Base-by-base conservation (phyloP, 1,140 invertebrate species). In the Tetramorium alpestre region DNA sequence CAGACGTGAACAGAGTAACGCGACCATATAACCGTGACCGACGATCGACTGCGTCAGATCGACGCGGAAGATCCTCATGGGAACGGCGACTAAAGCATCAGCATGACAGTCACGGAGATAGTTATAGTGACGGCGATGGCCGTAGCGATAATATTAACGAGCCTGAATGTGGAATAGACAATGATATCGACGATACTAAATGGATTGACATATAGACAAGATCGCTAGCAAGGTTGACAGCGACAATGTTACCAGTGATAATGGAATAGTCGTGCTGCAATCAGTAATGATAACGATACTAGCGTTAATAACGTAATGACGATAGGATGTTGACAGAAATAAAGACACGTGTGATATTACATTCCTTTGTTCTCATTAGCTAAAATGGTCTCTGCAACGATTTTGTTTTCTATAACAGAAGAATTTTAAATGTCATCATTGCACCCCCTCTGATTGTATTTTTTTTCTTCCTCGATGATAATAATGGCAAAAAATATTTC, bases 141-240 rank as follows among this genome's bases (percentile, higher is more conserved):
- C 7, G 25, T 60, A 47, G 22, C 69, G 80, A 84, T 84, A 84
- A 47, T 84, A 84, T 84, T 84, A 84, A 84, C 69, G 80, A 84
- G 54, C 13, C 80, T 47, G 54, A 84, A 84, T 56, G 54, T 33
- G 69, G 69, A 84, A 73, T 84, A 62, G 69, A 75, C 80, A 84
- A 84, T 84, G 80, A 47, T 84, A 60, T 75, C 54, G 69, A 62
- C 69, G 69, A 75, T 84, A 33, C 41, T 84, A 58, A 84, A 84
- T 84, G 80, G 69, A 84, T 84, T 84, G 80, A 75, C 67, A 60
- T 47, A 73, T 58, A 82, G 47, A 70, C 77, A 81, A 81, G 77
- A 56, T 81, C 77, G 38, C 47, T 41, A 13, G 64, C 64, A 54
- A 81, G 64, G 8, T 64, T 28, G 62, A 81, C 51, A 54, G 77